Evolutionary conservation across 2,888 invertebrate genomes (phyloP).

Genomic region (Lepidocyrtinus sp.): DNA sequence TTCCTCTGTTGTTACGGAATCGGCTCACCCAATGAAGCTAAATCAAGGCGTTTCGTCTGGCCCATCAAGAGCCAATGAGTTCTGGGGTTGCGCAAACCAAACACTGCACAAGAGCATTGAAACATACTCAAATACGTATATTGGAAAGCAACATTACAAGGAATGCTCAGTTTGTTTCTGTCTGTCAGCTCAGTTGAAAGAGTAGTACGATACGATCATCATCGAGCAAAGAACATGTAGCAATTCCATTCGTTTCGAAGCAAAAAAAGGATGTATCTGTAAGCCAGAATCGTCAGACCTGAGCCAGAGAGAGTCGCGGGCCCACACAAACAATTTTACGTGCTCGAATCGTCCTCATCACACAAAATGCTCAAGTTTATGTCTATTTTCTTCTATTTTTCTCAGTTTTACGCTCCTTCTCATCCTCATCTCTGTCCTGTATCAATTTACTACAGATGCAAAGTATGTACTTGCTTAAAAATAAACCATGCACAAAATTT

Average conservation of each 20-base stretch:
- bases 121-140: slow-evolving; percentile 56
- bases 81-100: slow-evolving; percentile 70
- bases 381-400: too few relatives aligned
- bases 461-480: too few relatives aligned
- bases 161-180: slow-evolving; percentile 50
- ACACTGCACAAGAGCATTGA: slow-evolving; percentile 58
- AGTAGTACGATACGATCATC: slow-evolving; percentile 19
- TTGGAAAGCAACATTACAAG: slow-evolving; percentile 39
- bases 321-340: slow-evolving; percentile 5
- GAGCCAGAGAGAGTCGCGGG: slow-evolving; percentile 18
- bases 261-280: neutral
- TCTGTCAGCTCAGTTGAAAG: slow-evolving; percentile 51
- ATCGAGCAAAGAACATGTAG: neutral
- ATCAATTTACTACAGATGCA: too few relatives aligned
- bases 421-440: too few relatives aligned
- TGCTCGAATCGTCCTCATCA: slow-evolving; percentile 21
- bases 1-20: slow-evolving; percentile 66
- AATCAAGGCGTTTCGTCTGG: slow-evolving; percentile 70
- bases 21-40: slow-evolving; percentile 70
- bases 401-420: too few relatives aligned
- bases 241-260: slow-evolving; percentile 35
- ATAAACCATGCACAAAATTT: too few relatives aligned
- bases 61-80: slow-evolving; percentile 70
- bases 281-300: slow-evolving; percentile 14
- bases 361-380: too few relatives aligned